Base-by-base conservation (phyloP, 1,140 invertebrate species). In the Gryon sp. region DNA sequence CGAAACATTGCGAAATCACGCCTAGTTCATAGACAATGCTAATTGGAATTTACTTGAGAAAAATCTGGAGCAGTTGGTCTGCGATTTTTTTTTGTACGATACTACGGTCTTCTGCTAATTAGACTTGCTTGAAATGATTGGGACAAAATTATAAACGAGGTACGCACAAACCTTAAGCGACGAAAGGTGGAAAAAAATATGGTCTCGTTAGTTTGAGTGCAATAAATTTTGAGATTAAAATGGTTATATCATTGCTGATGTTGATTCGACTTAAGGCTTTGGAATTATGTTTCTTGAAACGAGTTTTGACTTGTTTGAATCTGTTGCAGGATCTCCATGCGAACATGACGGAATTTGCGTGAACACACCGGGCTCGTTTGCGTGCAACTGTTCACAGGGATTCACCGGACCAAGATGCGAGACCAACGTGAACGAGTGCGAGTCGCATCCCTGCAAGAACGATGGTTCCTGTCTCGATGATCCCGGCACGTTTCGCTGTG, bases 391-490 rank as follows among this genome's bases (percentile, higher is more conserved):
- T 80, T 95, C 94, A 0, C 94, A 96, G 66, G 96, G 96, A 12
- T 98, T 97, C 90, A 96, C 95, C 0, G 96, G 96, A 4, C 95
- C 96, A 0, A 90, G 95, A 34, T 98, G 96, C 86, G 96, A 98
- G 88, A 95, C 94, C 30, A 96, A 96, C 87, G 94, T 97, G 69
- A 98, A 98, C 87, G 97, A 99, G 84, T 98, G 96, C 86, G 96
- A 97, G 84, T 96, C 95, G 2, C 96, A 96, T 88, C 97, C 97
- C 0, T 98, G 97, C 87, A 93, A 96, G 80, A 98, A 98, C 85
- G 95, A 97, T 79, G 96, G 96, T 41, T 97, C 96, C 36, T 98
- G 96, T 82, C 89, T 98, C 48, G 96, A 98, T 81, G 96, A 98
- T 90, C 94, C 96, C n/a, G 96, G 96, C 2, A 97, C 95, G 3